Conservation (phyloP, 1,140 invertebrate genomes). For the Psix sp. region DNA sequence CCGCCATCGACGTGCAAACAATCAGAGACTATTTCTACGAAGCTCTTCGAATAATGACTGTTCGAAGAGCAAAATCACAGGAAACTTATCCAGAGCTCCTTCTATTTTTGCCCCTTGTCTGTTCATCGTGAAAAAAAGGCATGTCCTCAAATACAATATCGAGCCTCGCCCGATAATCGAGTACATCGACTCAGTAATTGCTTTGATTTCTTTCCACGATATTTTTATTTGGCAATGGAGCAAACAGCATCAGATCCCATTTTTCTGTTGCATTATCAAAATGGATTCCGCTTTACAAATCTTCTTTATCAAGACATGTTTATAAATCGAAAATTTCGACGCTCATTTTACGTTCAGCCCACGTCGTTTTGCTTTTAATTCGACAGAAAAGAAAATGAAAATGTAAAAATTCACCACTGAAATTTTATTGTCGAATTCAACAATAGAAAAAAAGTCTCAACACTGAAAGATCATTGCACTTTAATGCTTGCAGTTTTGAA, state of each 20-base stretch:
- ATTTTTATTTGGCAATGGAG: slow-evolving; percentile 8
- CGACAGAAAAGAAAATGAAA: too few species aligned
- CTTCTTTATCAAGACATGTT: too few species aligned
- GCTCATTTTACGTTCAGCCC: too few species aligned
- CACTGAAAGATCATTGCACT: too few species aligned
- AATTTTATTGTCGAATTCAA: too few species aligned
- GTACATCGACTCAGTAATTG: slow-evolving; percentile 21
- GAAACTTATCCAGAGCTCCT: slow-evolving; percentile 31
- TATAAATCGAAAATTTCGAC: too few species aligned
- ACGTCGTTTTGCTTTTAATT: too few species aligned
- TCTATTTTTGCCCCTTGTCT: slow-evolving; percentile 11
- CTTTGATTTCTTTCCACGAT: slow-evolving; percentile 16
- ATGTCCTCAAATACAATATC: slow-evolving; percentile 34
- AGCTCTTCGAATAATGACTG: slow-evolving; percentile 36
- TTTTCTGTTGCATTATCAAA: neutral
- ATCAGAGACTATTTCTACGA: slow-evolving; percentile 28
- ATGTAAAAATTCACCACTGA: too few species aligned
- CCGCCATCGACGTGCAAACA: slow-evolving; percentile 31
- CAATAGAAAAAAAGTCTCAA: too few species aligned
- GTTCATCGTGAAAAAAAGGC: slow-evolving; percentile 12
- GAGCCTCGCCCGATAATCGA: slow-evolving; percentile 37
- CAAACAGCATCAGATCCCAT: neutral
- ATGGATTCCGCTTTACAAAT: too few species aligned
- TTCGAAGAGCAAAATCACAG: slow-evolving; percentile 28
- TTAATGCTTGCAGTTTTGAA: too few species aligned